Conservation (phyloP, 2,888 invertebrate species). For the Ellobium chinense region DNA sequence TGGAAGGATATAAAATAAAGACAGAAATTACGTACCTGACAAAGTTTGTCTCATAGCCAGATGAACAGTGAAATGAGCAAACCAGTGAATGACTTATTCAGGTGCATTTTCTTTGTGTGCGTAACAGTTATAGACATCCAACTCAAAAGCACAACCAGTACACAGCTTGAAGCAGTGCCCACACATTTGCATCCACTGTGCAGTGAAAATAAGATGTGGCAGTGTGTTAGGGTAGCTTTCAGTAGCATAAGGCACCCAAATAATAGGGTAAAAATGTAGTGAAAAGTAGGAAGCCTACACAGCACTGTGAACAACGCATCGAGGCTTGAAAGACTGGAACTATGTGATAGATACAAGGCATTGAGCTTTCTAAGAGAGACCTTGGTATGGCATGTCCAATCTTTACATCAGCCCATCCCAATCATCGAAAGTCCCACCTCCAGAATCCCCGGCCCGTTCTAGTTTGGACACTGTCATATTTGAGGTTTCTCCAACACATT, state of each 20-base stretch:
- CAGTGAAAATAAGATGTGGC: not conserved
- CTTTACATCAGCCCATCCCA: not conserved
- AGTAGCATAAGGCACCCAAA: not conserved
- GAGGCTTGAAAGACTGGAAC: too few species aligned
- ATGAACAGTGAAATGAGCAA: too few species aligned
- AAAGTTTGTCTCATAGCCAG: too few species aligned
- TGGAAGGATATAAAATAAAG: too few species aligned
- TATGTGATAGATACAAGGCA: not conserved
- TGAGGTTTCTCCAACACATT: not conserved
- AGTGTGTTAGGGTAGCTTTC: not conserved
- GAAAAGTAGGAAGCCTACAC: constrained; percentile 5
- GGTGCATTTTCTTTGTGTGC: too few species aligned
- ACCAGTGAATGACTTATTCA: too few species aligned
- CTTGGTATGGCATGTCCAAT: constrained; percentile 2
- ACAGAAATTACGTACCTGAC: too few species aligned
- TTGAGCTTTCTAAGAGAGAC: not conserved
- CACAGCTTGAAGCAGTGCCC: not conserved
- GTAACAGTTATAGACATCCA: too few species aligned
- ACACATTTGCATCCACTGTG: not conserved
- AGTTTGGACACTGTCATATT: not conserved
- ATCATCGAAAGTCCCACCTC: not conserved
- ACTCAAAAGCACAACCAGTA: not conserved
- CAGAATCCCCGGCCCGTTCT: constrained; percentile 6
- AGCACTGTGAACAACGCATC: too few species aligned
- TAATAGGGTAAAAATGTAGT: not conserved